phyloP scores from a whole-genome alignment of 1,140 invertebrate genomes.

The Philaenus spumarius region DNA sequence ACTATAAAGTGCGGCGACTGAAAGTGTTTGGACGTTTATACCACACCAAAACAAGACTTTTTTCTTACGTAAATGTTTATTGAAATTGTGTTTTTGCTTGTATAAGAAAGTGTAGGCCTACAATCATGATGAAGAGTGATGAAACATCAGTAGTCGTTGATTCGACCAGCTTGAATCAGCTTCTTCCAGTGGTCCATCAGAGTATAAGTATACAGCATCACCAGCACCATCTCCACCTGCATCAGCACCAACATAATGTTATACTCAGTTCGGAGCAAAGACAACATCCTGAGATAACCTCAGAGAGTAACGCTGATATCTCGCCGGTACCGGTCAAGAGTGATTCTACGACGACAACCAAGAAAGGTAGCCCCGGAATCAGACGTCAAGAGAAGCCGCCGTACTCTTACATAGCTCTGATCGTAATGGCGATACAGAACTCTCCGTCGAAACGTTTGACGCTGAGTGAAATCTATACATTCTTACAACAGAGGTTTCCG shows the following conservation, averaged over 20 bases:
- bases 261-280: not conserved
- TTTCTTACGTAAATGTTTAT: conserved; percentile 11
- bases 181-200: conserved; percentile 14
- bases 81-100: conserved; percentile 8
- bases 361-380: conserved; percentile 39
- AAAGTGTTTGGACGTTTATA: conserved; percentile 4
- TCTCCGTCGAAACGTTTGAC: conserved; percentile 80
- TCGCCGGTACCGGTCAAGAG: not conserved
- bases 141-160: not conserved
- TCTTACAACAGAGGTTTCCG: conserved; percentile 75
- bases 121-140: conserved; percentile 12
- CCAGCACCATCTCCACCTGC: conserved; percentile 19
- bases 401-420: conserved; percentile 94
- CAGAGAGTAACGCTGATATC: not conserved
- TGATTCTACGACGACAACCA: not conserved
- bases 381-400: conserved; percentile 90
- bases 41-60: conserved; percentile 11
- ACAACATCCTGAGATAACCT: not conserved
- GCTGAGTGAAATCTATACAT: conserved; percentile 85
- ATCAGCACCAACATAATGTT: conserved; percentile 5
- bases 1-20: conserved; percentile 13
- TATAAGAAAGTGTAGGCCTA: conserved; percentile 5
- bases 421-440: conserved; percentile 95
- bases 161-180: not conserved
- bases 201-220: conserved; percentile 22